Evolutionary conservation across 2,888 invertebrate genomes (phyloP).

Genomic region (Drosophila rubida): DNA sequence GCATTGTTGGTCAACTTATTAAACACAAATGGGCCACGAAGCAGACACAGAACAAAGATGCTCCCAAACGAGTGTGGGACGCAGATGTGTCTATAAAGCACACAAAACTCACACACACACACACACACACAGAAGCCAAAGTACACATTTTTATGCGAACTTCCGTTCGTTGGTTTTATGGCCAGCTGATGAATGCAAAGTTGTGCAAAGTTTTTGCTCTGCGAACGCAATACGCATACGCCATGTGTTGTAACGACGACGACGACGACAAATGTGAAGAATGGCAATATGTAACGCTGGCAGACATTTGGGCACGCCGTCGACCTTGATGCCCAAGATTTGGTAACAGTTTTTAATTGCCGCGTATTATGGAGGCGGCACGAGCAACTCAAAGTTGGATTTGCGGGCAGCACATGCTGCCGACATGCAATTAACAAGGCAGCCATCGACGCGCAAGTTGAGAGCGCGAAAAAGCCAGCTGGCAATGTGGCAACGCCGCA

Average conservation of each 20-base stretch:
- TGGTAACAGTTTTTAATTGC: conserved; percentile 68
- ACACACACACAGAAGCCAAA: conserved; percentile 1
- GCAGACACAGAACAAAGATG: conserved; percentile 5
- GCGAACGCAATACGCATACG: conserved; percentile 63
- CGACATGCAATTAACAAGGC: conserved; percentile 75
- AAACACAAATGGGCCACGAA: conserved; percentile 15
- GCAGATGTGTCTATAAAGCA: conserved; percentile 27
- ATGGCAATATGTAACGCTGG: conserved; percentile 6
- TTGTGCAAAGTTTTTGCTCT: conserved; percentile 61
- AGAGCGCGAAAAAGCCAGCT: conserved; percentile 20
- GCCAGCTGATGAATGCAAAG: conserved; percentile 69
- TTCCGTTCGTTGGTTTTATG: conserved; percentile 51
- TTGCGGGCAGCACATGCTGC: conserved; percentile 57
- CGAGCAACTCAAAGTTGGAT: conserved; percentile 42
- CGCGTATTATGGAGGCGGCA: conserved; percentile 8
- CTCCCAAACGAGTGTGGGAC: conserved; percentile 17
- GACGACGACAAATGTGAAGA: conserved; percentile 8
- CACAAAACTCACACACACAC: conserved; percentile 1
- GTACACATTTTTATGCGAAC: conserved; percentile 19
- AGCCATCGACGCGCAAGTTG: conserved; percentile 34
- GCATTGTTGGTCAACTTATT: conserved; percentile 58
- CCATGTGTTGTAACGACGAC: conserved; percentile 60
- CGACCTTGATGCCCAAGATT: conserved; percentile 42
- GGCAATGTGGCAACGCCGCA: conserved; percentile 53
- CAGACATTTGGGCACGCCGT: conserved; percentile 33